Evolutionary conservation across 1,140 invertebrate species (phyloP), one percentile per base, ranked within the genome.

Genomic region (Bombus consobrinus): DNA sequence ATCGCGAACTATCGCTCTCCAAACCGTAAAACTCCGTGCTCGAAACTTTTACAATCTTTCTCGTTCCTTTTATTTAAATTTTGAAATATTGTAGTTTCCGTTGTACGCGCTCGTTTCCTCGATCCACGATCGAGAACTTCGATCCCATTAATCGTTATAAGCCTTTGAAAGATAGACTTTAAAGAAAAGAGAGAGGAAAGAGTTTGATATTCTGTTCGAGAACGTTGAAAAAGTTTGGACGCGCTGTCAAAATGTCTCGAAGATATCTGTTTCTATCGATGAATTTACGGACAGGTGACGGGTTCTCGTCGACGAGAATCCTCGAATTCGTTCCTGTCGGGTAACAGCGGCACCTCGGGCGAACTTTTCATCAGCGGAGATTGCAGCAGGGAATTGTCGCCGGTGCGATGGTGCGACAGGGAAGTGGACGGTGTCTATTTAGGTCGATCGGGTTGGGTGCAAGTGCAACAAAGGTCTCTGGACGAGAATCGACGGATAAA

Each of bases 351-450:
- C 2, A 95, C 94, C 10, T 95, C 95, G 0, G 93, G 94, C 9
- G 95, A 96, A 59, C 90, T 95, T 34, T 95, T 95, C 83, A 87
- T 93, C 76, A 94, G 91, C 83, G 94, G 91, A 39, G 93, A 92
- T 64, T 95, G 94, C 85, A 95, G 95, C 85, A 92, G 96, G 15
- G 96, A 96, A 88, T 91, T 96, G 41, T 96, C 96, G 1, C 96
- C 96, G 12, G 96, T 96, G 4, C 94, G 96, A 83, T 96, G 96
- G 96, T 96, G 96, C 91, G 96, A 96, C 84, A 92, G 95, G 6
- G 96, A 96, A 88, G 96, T 96, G 1, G 96, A 96, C 87, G 96
- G 96, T 6, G 96, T 96, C 10, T 96, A 96, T 86, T 87, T 96
- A 10, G 96, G 95, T 2, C 93, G 96, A 79, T 96, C 96, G 0